Percentiles rank a stretch among this genome's conserved stretches.
These are phyloP conservation scores for Toxotes jaculatrix DNA, from an alignment of 2,113 vertebrate species.

Conservation along the genomic window DNA sequence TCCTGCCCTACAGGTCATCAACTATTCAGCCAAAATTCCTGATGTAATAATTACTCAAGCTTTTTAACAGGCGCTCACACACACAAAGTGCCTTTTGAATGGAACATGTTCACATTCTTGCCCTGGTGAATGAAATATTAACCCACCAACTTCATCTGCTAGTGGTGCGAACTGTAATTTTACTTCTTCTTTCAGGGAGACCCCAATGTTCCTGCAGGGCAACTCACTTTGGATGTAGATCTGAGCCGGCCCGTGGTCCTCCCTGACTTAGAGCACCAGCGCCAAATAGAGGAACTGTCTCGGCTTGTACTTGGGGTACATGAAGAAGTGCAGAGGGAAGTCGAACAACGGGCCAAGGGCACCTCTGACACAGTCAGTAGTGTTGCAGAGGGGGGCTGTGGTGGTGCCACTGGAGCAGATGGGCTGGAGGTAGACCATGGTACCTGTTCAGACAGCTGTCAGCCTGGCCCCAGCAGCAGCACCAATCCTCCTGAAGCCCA, in stretches of 20 bases:
- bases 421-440: conserved; percentile 31
- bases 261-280: conserved; percentile 89
- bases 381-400: conserved; percentile 49
- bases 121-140: neutral
- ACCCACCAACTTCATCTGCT: neutral
- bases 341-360: conserved; percentile 36
- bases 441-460: conserved; percentile 53
- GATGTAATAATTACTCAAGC: neutral
- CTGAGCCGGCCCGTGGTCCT: conserved; percentile 89
- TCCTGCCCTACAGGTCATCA: neutral
- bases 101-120: neutral
- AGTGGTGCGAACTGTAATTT: neutral
- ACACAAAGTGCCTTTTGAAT: neutral
- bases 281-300: conserved; percentile 91
- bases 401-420: conserved; percentile 37
- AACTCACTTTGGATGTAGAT: conserved; percentile 94
- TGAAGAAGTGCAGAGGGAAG: conserved; percentile 86
- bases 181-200: conserved; percentile 87
- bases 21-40: neutral
- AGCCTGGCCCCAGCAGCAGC: conserved; percentile 45
- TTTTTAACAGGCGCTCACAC: neutral
- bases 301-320: conserved; percentile 89
- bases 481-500: conserved; percentile 72
- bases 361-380: neutral
- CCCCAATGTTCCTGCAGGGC: conserved; percentile 97